phyloP scores from a whole-genome alignment of 2,797 vertebrate species.

The Platyrinchus mystaceus region DNA sequence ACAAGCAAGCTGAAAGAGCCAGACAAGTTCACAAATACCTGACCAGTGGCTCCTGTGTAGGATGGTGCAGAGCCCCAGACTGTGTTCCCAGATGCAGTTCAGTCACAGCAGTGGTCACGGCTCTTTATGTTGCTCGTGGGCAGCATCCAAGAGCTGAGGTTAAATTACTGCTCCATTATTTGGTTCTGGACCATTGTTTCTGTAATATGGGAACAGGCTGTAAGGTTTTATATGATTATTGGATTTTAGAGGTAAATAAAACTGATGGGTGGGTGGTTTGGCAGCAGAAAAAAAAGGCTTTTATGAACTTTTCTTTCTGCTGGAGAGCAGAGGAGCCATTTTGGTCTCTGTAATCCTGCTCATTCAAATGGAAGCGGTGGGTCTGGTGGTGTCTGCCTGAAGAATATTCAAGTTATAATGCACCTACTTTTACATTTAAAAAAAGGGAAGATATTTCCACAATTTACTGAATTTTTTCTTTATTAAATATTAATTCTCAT shows the following conservation, averaged over 20 bases:
- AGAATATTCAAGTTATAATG: neutral
- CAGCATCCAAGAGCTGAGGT: neutral
- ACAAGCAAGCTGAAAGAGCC: neutral
- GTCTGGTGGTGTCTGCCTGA: neutral
- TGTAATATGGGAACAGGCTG: neutral
- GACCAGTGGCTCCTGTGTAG: neutral
- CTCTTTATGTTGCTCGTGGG: accelerated
- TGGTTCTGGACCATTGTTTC: neutral
- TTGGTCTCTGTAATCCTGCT: neutral
- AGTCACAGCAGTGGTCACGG: accelerated
- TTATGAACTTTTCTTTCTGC: neutral
- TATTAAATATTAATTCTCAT: neutral
- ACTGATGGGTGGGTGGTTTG: neutral
- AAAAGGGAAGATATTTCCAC: neutral
- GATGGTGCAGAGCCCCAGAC: neutral
- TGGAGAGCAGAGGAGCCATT: neutral
- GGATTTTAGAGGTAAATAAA: neutral
- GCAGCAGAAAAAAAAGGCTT: neutral
- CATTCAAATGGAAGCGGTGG: neutral
- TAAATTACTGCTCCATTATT: neutral
- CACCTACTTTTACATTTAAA: accelerated
- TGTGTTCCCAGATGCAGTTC: neutral
- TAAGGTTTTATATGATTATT: neutral
- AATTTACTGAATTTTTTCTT: neutral
- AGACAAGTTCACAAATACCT: neutral